Percentiles rank a stretch among this genome's conserved stretches.
Evolutionary conservation across 2,797 vertebrate genomes (phyloP).

Genomic region (Phoxinus dragarum): DNA sequence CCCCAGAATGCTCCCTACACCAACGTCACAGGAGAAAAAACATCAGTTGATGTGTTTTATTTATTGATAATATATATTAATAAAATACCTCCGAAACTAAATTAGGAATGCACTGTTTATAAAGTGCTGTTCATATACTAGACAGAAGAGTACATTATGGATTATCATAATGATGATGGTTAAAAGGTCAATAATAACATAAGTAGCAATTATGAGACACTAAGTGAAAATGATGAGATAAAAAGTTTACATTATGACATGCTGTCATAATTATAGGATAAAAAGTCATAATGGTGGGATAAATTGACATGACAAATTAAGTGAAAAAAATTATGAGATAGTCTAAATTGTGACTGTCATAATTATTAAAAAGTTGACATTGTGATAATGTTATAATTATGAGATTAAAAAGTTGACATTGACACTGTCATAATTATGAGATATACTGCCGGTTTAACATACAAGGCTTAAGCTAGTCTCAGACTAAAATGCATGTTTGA

Average conservation of each 20-base stretch:
- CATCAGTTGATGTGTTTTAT: not conserved
- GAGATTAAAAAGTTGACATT: not conserved
- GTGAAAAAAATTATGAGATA: not conserved
- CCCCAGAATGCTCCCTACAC: constrained; percentile 92
- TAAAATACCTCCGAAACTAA: not conserved
- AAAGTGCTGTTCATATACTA: not conserved
- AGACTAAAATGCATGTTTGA: too few species aligned
- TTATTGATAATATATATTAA: not conserved
- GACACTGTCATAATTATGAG: too few species aligned
- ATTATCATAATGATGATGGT: too few species aligned
- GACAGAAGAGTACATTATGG: too few species aligned
- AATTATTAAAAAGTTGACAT: not conserved
- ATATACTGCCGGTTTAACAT: too few species aligned
- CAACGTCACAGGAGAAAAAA: not conserved
- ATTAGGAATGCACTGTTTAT: not conserved
- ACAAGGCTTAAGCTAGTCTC: too few species aligned
- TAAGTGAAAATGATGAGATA: too few species aligned
- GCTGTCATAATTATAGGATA: not conserved
- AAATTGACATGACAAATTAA: not conserved
- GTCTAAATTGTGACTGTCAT: not conserved
- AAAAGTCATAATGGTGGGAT: not conserved
- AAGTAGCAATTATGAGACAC: not conserved
- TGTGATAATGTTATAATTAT: not conserved
- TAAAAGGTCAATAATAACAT: too few species aligned
- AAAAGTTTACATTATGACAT: not conserved